Base-by-base conservation (phyloP, 2,113 vertebrate genomes). In the Coryphaenoides rupestris region DNA sequence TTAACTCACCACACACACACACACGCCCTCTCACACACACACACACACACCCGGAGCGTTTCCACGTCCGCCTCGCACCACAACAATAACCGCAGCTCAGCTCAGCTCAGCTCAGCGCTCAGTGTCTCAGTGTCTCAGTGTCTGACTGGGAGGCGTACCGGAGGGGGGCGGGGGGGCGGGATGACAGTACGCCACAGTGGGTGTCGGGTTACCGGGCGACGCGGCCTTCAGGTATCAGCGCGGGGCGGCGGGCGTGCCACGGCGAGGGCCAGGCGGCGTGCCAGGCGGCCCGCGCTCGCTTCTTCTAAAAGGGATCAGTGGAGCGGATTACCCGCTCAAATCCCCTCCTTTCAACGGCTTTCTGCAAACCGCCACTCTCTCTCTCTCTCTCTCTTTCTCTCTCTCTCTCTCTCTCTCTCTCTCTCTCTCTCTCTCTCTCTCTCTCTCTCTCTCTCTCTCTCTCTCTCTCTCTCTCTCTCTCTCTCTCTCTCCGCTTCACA, bases 231-330 rank as follows among this genome's bases (percentile, higher is more conserved):
- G 82, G 82, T 84, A 84, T 82, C 79, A 81, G 69, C 80, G 73
- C n/a, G n/a, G n/a, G n/a, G n/a, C n/a, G 79, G n/a, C 74, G 68
- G 84, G 76, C 74, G 62, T 82, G 83, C 74, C 52, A 2, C n/a
- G 69, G 77, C 62, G 53, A 75, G 76, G 52, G 66, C 63, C 72
- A 70, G 82, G 73, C 78, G 52, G 66, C 21, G 62, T 75, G 82
- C 85, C 80, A 84, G 77, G 81, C 72, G 62, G 68, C n/a, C n/a
- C n/a, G 65, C 40, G 70, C 68, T 76, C 80, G 74, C 74, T 82
- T n/a, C n/a, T n/a, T 80, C 73, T 66, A 75, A 66, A 13, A 82
- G 74, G 73, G 82, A 87, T 87, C 82, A 87, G 73, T 66, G 68
- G 69, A 60, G 72, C 6, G 66, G 80, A 86, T 87, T 85, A 85